A percentile compares a stretch with the other conserved stretches of the same genome.
Evolutionary conservation across 1,140 invertebrate species (phyloP).

Genomic region (Cherax quadricarinatus): DNA sequence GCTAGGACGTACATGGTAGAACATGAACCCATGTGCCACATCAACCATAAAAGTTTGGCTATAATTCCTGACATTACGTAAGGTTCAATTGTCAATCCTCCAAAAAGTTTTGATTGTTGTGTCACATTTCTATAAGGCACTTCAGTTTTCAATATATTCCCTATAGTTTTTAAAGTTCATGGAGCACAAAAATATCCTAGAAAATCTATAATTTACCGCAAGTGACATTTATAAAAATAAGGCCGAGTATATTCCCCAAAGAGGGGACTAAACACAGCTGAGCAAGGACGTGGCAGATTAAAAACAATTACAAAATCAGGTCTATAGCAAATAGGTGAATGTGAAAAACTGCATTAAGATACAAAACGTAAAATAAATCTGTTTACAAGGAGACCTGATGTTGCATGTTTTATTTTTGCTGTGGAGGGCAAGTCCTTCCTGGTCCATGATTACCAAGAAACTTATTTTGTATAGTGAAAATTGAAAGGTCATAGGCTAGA

Average conservation of each 20-base stretch:
- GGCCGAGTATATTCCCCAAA: neutral
- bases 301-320: neutral
- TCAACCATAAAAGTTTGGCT: neutral
- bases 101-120: neutral
- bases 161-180: neutral
- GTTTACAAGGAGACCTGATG: neutral
- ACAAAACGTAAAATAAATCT: neutral
- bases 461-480: neutral
- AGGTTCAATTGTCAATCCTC: neutral
- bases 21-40: neutral
- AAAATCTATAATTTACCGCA: conserved; percentile 3
- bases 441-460: conserved; percentile 19
- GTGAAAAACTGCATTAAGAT: neutral
- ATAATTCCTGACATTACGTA: neutral
- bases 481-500: neutral
- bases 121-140: conserved; percentile 7
- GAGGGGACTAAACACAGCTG: neutral
- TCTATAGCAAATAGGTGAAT: neutral
- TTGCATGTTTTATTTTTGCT: neutral
- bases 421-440: conserved; percentile 23
- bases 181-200: conserved; percentile 20
- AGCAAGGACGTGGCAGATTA: neutral
- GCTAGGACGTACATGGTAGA: neutral
- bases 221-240: neutral
- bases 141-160: neutral